A percentile compares a stretch with the other conserved stretches of the same genome.
These are phyloP conservation scores for Psylliodes chrysocephalus DNA, from an alignment of 2,888 invertebrate genomes.

Conservation along the genomic window DNA sequence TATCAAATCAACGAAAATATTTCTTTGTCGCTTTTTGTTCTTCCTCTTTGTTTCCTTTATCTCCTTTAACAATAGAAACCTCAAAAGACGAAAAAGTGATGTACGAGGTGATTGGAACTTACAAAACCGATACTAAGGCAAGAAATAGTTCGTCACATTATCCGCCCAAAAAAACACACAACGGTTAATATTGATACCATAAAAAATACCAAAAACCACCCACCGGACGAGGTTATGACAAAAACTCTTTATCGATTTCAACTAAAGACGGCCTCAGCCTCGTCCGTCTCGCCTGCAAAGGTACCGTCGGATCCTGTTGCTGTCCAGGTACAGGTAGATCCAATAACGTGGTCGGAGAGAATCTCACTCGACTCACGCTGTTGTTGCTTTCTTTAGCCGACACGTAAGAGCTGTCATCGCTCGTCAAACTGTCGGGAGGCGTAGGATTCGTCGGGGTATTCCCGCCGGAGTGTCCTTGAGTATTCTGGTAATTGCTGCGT, in stretches of 20 bases:
- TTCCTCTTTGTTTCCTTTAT: no score
- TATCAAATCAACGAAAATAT: no score
- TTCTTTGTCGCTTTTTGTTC: no score
- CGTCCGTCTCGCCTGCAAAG: conserved; percentile 66
- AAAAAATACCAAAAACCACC: conserved; percentile 34
- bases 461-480: conserved; percentile 69
- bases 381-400: conserved; percentile 84
- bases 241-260: conserved; percentile 68
- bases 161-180: conserved; percentile 10
- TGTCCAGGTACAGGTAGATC: conserved; percentile 70
- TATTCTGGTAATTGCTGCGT: conserved; percentile 70
- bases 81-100: no score
- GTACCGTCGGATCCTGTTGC: conserved; percentile 67
- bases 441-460: conserved; percentile 84
- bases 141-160: conserved; percentile 15
- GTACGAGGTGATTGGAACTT: no score
- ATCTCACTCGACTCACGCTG: conserved; percentile 78
- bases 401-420: conserved; percentile 89
- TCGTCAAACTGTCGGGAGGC: conserved; percentile 85
- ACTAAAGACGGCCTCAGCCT: conserved; percentile 66
- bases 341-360: conserved; percentile 80
- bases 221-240: conserved; percentile 64
- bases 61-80: no score
- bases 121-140: no score
- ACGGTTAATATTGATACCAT: conserved; percentile 24